Evolutionary conservation across 1,140 invertebrate species (phyloP), one percentile per base, ranked within the genome.

Genomic region (Atta cephalotes): DNA sequence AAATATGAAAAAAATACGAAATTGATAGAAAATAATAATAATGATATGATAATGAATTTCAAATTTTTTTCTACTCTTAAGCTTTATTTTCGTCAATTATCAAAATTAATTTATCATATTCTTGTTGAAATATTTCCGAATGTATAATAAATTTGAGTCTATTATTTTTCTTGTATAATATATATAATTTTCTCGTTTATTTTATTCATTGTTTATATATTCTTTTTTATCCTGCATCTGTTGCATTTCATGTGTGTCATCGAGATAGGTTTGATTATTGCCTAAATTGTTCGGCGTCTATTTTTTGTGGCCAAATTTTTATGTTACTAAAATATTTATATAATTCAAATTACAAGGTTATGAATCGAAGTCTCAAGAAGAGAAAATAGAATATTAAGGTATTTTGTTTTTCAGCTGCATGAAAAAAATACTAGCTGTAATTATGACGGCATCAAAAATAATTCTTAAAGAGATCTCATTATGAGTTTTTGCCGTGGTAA

Each of bases 131-230:
- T 79, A 25, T 79, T 28, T 51, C 25, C 3, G 25, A 31, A 66
- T 66, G 12, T 70, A 70, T 78, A 78, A 51, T 45, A 74, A 76
- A 76, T 58, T 76, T 76, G 9, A 72, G 7, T 72, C 16, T 72
- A 72, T 72, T 71, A 51, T 71, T 3, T 72, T 72, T 72, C 21
- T 51, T 53, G 16, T 72, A 28, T 18, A 53, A 72, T 72, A 53
- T 72, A 72, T 51, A 16, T 49, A 70, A 21, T 60, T 25, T 28
- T 62, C 5, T 60, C 6, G 68, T 70, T 70, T 70, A 49, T 6
- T 35, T 39, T 10, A 25, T 49, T 25, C 14, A 51, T 70, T 49
- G n/a, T 70, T 77, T 77, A 60, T 76, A 77, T 3, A 25, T 77
- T 76, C 7, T 76, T 76, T 60, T 77, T 3, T 77, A 60, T 56